Evolutionary conservation across 2,113 vertebrate genomes (phyloP).

Genomic region (Pungitius pungitius): DNA sequence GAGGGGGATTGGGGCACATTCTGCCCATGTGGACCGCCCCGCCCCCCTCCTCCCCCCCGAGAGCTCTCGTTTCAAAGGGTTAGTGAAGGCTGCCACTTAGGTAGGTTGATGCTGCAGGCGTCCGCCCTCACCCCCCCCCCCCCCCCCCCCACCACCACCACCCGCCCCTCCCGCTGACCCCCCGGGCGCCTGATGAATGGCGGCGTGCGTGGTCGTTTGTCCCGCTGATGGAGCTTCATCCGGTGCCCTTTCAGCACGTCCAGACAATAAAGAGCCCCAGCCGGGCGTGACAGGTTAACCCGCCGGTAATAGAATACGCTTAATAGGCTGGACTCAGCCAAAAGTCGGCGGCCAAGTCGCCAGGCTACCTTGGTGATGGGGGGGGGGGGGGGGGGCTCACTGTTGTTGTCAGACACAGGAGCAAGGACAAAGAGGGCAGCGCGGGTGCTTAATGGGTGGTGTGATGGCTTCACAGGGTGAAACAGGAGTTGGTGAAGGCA

Average conservation of each 20-base stretch:
- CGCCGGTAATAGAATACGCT: constrained; percentile 71
- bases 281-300: constrained; percentile 74
- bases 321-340: constrained; percentile 59
- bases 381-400: constrained; percentile 18
- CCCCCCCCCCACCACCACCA: no score
- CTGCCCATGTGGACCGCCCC: no score
- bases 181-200: constrained; percentile 64
- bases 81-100: neutral
- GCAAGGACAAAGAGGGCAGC: constrained; percentile 70
- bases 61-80: constrained; percentile 33
- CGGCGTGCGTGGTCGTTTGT: constrained; percentile 64
- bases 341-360: constrained; percentile 39
- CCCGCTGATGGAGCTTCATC: constrained; percentile 76
- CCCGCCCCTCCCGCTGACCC: neutral
- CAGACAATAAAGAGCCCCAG: constrained; percentile 70
- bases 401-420: constrained; percentile 57
- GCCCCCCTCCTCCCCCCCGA: no score
- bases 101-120: neutral
- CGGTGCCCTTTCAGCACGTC: constrained; percentile 70
- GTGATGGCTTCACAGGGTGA: constrained; percentile 68
- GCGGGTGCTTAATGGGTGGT: constrained; percentile 68
- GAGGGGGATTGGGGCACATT: no score
- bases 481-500: constrained; percentile 56
- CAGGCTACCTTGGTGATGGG: constrained; percentile 4
- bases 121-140: neutral